phyloP scores from a whole-genome alignment of 2,888 invertebrate genomes.

The Seira ritae region DNA sequence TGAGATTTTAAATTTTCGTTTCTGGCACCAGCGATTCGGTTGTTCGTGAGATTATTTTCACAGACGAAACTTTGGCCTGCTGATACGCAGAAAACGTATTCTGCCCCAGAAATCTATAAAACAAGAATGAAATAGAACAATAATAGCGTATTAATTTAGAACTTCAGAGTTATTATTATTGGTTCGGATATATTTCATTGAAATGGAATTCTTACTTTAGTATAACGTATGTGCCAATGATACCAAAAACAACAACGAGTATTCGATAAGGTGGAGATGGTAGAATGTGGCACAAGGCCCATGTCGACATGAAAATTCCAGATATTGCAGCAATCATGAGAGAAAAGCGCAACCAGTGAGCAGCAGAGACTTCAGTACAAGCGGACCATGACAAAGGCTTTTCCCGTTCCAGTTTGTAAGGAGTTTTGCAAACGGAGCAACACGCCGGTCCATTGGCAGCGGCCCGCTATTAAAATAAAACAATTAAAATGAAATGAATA shows the following conservation, averaged over 20 bases:
- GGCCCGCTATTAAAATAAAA: slow-evolving; percentile 79
- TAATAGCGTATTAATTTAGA: slow-evolving; percentile 16
- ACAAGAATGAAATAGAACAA: slow-evolving; percentile 43
- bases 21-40: slow-evolving; percentile 73
- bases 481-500: background rate
- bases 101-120: slow-evolving; percentile 86
- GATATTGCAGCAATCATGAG: slow-evolving; percentile 87
- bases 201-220: slow-evolving; percentile 80
- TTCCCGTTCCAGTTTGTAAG: slow-evolving; percentile 87
- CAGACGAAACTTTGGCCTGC: slow-evolving; percentile 90
- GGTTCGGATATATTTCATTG: too few relatives aligned
- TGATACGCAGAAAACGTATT: slow-evolving; percentile 94
- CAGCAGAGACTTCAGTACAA: slow-evolving; percentile 73
- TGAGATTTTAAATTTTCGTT: slow-evolving; percentile 69
- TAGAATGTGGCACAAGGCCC: slow-evolving; percentile 75
- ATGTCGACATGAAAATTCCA: slow-evolving; percentile 75
- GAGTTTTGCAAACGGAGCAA: slow-evolving; percentile 91
- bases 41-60: slow-evolving; percentile 81
- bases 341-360: slow-evolving; percentile 89
- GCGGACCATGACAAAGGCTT: slow-evolving; percentile 75
- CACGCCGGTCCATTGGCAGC: slow-evolving; percentile 82
- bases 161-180: slow-evolving; percentile 9
- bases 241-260: slow-evolving; percentile 87
- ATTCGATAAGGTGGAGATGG: slow-evolving; percentile 77
- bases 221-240: slow-evolving; percentile 89